Percentiles rank a stretch among this genome's conserved stretches.
Evolutionary conservation across 1,140 invertebrate genomes (phyloP).

Genomic region (Drosophila neocordata): DNA sequence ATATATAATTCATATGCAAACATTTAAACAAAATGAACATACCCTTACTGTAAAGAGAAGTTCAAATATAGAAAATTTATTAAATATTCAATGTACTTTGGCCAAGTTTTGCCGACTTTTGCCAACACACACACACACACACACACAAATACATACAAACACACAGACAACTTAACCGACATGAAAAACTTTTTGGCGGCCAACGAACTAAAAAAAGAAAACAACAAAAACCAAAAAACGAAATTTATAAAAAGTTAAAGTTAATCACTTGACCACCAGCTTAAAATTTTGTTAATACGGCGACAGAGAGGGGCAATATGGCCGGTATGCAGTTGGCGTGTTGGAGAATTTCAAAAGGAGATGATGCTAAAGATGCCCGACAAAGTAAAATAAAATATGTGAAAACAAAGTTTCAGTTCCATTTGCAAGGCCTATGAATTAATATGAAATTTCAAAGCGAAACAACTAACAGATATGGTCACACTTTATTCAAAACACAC

Average conservation of each 20-base stretch:
- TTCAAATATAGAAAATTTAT: background rate
- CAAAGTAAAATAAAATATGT: background rate
- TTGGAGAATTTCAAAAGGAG: constrained; percentile 7
- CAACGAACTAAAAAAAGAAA: background rate
- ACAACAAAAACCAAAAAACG: background rate
- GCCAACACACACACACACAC: background rate
- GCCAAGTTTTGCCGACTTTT: background rate
- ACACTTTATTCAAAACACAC: background rate
- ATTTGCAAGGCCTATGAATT: background rate
- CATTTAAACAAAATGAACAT: no score
- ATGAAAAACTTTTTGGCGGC: constrained; percentile 10
- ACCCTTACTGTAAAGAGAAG: no score
- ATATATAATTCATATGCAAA: no score
- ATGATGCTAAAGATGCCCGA: background rate
- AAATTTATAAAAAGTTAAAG: constrained; percentile 28
- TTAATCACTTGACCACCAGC: constrained; percentile 82
- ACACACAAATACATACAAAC: constrained; percentile 3
- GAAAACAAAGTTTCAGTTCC: background rate
- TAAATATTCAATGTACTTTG: background rate
- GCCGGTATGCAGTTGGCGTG: constrained; percentile 55
- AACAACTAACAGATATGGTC: background rate
- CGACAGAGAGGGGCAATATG: constrained; percentile 55
- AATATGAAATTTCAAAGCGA: background rate
- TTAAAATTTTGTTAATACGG: constrained; percentile 82
- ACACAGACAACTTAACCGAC: background rate